Evolutionary conservation across 2,797 vertebrate species (phyloP).

Genomic region (Delichon dasypus): DNA sequence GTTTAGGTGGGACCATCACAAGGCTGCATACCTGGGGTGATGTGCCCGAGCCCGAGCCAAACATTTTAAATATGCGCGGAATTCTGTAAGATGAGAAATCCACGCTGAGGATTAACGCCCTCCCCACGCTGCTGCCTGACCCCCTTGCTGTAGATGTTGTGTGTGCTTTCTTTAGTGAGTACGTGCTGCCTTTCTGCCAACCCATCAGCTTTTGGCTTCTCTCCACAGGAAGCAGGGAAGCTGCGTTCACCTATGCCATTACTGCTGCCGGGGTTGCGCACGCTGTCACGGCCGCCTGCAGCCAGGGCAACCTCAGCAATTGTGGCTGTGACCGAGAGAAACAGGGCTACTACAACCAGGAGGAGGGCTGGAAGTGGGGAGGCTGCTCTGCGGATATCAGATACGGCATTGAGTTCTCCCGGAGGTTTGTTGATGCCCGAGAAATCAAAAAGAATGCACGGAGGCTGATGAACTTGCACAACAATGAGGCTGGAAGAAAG

Average conservation of each 20-base stretch:
- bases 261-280: slow-evolving; percentile 95
- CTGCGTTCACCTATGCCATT: slow-evolving; percentile 98
- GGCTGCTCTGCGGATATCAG: slow-evolving; percentile 97
- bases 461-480: slow-evolving; percentile 98
- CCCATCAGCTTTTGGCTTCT: slow-evolving; percentile 61
- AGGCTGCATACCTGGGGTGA: background rate
- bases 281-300: slow-evolving; percentile 93
- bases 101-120: background rate
- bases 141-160: background rate
- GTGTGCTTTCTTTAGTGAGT: slow-evolving; percentile 4
- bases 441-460: slow-evolving; percentile 98
- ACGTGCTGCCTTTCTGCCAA: slow-evolving; percentile 52
- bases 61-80: accelerated
- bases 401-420: slow-evolving; percentile 97
- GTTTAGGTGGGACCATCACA: background rate
- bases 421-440: slow-evolving; percentile 94
- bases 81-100: background rate
- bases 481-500: slow-evolving; percentile 98
- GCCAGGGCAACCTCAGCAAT: slow-evolving; percentile 92
- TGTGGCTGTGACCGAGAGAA: background rate
- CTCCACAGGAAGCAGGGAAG: slow-evolving; percentile 93
- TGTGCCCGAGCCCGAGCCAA: accelerated
- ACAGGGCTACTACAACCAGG: background rate
- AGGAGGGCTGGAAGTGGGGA: background rate
- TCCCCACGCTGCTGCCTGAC: background rate